Evolutionary conservation across 2,113 vertebrate species (phyloP), one percentile per base, ranked within the genome.

Genomic region (Hemichromis elongatus): DNA sequence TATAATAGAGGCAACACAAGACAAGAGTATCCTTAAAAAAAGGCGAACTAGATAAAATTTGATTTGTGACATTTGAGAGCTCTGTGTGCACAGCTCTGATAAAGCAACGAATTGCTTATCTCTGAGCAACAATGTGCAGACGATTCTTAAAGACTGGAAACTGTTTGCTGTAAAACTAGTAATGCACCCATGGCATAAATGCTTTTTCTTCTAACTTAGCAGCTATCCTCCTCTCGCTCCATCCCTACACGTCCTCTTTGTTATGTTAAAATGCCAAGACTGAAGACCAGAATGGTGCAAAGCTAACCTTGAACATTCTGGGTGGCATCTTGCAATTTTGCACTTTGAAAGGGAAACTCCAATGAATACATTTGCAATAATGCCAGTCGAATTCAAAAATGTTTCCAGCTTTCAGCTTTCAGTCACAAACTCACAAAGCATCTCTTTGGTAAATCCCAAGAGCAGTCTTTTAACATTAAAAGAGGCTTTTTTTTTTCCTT

Each of bases 311-410:
- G 68, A 73, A 28, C 16, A 73, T 73, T 73, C 40, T 47, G 1
- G 1, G 40, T 7, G 66, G 21, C 21, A 70, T 70, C 40, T 28
- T 28, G 24, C 24, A 73, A 73, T 73, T 28, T 19, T 19, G 24
- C 68, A 4, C 42, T 73, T 73, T 73, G 66, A 73, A 47, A 73
- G 66, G 21, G 24, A 47, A 73, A 73, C 66, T 73, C 66, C 9
- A 18, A 11, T 0, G 0, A 42, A 68, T 63, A 37, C 18, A 37
- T 37, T 37, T 37, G 30, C 59, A 63, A 37, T 16, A 68, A 68
- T 42, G 21, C 21, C 63, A 42, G 66, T 73, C 24, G 40, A 73
- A 47, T 73, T 73, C 21, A 70, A 28, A 73, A 73, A 0, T 12
- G 68, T 3, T 47, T 73, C 24, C 68, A 73, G 33, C 33, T 37